A percentile compares a stretch with the other conserved stretches of the same genome.
Conservation (phyloP, 2,888 invertebrate species). For the Julus scanicus region DNA sequence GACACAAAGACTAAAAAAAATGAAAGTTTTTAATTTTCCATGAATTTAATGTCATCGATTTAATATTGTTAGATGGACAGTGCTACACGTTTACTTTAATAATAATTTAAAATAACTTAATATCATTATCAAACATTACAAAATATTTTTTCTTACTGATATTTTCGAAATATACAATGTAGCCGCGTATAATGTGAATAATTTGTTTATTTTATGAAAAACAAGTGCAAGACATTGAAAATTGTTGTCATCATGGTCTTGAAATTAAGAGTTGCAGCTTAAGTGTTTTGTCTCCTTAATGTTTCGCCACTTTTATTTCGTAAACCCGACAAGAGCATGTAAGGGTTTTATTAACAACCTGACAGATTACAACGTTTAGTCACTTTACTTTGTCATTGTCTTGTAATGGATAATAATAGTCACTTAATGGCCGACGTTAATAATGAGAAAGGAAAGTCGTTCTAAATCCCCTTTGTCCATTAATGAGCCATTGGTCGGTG, state of each 20-base stretch:
- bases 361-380: neutral
- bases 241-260: neutral
- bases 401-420: neutral
- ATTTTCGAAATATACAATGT: too few species aligned
- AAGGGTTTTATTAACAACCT: neutral
- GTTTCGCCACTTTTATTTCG: neutral
- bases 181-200: too few species aligned
- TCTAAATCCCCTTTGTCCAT: neutral
- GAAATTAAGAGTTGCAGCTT: neutral
- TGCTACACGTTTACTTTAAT: too few species aligned
- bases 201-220: too few species aligned
- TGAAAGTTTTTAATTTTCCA: too few species aligned
- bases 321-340: neutral
- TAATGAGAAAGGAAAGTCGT: neutral
- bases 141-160: too few species aligned
- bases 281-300: neutral
- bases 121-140: too few species aligned
- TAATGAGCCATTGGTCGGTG: neutral
- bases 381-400: slow-evolving; percentile 4
- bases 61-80: too few species aligned
- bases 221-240: neutral
- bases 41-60: too few species aligned
- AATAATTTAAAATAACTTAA: too few species aligned
- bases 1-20: too few species aligned
- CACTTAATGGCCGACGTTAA: neutral